A percentile compares a stretch with the other conserved stretches of the same genome.
Evolutionary conservation across 2,888 invertebrate species (phyloP).

Genomic region (Eilema sororculum): DNA sequence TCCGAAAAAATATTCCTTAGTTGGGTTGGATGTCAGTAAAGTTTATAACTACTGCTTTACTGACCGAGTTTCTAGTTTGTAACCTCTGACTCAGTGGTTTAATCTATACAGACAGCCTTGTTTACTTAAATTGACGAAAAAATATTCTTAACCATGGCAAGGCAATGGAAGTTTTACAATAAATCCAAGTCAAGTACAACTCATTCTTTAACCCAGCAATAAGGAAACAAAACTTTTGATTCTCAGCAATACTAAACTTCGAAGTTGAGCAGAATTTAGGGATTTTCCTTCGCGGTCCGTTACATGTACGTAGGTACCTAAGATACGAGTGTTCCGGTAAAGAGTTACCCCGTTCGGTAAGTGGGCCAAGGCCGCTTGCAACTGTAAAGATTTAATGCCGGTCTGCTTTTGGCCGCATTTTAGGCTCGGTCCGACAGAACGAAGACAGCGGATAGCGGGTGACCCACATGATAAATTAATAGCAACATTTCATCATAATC

Average conservation of each 20-base stretch:
- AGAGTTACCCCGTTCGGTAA: conserved; percentile 49
- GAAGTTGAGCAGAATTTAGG: background rate
- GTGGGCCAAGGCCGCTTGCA: conserved; percentile 65
- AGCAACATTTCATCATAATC: background rate
- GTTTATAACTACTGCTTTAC: no score
- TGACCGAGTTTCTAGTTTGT: background rate
- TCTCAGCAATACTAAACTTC: background rate
- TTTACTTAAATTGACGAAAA: background rate
- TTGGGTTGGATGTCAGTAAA: no score
- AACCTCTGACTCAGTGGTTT: background rate
- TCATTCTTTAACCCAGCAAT: background rate
- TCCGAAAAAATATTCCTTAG: background rate
- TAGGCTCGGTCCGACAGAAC: conserved; percentile 15
- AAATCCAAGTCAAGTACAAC: background rate
- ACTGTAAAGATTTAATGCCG: conserved; percentile 68
- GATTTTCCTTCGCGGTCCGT: background rate
- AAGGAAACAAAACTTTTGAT: background rate
- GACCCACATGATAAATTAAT: conserved; percentile 9
- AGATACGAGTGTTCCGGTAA: conserved; percentile 44
- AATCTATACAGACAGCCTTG: background rate
- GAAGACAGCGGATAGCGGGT: conserved; percentile 24
- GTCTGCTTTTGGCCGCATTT: conserved; percentile 55
- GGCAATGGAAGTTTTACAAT: conserved; percentile 3
- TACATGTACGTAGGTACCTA: conserved; percentile 26
- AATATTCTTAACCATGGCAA: background rate